Conservation (phyloP, 1,140 invertebrate genomes). For the Heliconius nattereri region DNA sequence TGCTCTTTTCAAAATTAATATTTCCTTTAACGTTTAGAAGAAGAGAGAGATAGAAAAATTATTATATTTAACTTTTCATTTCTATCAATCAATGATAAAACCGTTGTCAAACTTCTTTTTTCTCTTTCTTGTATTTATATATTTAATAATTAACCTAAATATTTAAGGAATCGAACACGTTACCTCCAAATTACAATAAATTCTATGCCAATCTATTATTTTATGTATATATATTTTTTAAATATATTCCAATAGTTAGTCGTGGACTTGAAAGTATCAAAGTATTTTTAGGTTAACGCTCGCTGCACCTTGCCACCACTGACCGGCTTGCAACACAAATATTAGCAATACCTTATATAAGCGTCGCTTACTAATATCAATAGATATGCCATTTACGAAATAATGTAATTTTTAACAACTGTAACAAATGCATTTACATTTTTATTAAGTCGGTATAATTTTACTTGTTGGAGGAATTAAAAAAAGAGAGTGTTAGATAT, state of each 20-base stretch:
- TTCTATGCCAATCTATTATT: neutral
- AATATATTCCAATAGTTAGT: neutral
- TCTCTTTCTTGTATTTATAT: no score
- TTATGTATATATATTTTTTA: neutral
- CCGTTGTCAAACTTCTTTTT: no score
- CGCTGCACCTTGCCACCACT: constrained; percentile 22
- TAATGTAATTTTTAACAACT: constrained; percentile 5
- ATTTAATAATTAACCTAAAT: no score
- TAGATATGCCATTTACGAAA: constrained; percentile 1
- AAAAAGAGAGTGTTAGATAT: no score
- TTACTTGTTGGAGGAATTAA: no score
- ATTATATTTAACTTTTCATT: no score
- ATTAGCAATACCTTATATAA: constrained; percentile 21
- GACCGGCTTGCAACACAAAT: constrained; percentile 13
- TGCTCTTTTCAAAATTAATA: no score
- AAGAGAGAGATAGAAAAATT: no score
- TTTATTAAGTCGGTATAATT: neutral
- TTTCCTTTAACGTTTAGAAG: no score
- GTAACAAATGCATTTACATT: constrained; percentile 2
- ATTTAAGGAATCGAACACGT: no score
- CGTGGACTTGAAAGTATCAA: constrained; percentile 8
- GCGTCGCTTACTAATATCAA: neutral
- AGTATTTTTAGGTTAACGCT: constrained; percentile 6
- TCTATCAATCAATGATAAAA: no score
- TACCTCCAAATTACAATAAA: neutral